Conservation (phyloP, 2,113 vertebrate genomes). For the Chaenocephalus aceratus region DNA sequence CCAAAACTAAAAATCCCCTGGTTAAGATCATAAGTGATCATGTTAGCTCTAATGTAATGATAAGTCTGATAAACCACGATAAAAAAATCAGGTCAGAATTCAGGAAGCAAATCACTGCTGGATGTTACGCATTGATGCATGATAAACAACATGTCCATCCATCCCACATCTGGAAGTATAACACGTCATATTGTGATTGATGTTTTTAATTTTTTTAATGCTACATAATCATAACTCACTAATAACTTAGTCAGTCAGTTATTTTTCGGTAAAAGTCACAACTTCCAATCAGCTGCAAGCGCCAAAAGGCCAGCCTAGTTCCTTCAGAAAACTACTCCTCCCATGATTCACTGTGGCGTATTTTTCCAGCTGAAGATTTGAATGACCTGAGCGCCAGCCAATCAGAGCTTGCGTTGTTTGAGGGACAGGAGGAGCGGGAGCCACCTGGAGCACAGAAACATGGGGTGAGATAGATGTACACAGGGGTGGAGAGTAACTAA, state of each 20-base stretch:
- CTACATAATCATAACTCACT: too few relatives aligned
- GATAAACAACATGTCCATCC: too few relatives aligned
- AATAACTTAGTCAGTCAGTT: not conserved
- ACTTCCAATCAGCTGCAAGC: conserved; percentile 70
- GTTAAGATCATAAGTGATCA: too few relatives aligned
- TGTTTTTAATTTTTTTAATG: not conserved
- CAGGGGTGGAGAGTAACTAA: too few relatives aligned
- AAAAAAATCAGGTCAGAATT: too few relatives aligned
- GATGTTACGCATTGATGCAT: too few relatives aligned
- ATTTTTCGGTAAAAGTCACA: too few relatives aligned
- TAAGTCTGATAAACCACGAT: not conserved
- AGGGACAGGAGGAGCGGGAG: conserved; percentile 87
- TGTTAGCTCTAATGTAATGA: too few relatives aligned
- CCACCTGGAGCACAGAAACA: conserved; percentile 72
- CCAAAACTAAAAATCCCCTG: too few relatives aligned
- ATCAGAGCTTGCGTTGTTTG: conserved; percentile 88
- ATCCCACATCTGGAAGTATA: too few relatives aligned
- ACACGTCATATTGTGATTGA: not conserved
- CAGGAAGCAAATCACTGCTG: too few relatives aligned
- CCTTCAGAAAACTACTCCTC: conserved; percentile 73
- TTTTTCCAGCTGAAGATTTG: conserved; percentile 81
- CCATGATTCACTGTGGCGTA: conserved; percentile 79
- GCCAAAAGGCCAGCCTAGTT: conserved; percentile 80
- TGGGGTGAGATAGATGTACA: too few relatives aligned
- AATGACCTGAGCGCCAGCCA: conserved; percentile 87